phyloP scores from a whole-genome alignment of 2,888 invertebrate species.

The Drosophila nigricruria region DNA sequence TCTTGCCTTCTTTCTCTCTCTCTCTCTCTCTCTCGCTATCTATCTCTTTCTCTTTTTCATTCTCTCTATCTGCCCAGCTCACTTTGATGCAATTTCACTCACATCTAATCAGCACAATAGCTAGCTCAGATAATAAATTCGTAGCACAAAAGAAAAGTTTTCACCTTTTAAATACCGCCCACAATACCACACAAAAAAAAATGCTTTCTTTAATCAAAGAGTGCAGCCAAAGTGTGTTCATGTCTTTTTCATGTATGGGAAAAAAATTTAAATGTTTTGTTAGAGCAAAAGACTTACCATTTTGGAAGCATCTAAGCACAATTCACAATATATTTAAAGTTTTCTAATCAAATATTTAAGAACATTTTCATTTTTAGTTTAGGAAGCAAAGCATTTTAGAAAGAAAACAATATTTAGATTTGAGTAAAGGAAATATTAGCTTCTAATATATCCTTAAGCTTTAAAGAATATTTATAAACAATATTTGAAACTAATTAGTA shows the following conservation, averaged over 20 bases:
- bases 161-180: background rate
- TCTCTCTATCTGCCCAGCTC: background rate
- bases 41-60: background rate
- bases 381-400: background rate
- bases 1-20: no score
- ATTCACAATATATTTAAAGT: background rate
- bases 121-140: background rate
- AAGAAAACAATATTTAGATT: background rate
- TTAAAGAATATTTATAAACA: no score
- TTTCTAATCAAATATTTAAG: background rate
- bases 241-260: background rate
- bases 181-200: background rate
- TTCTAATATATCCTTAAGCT: no score
- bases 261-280: background rate
- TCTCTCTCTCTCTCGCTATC: background rate
- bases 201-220: background rate
- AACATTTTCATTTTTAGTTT: background rate
- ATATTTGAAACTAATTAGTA: background rate
- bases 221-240: background rate
- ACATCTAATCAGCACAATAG: slow-evolving; percentile 1
- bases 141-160: slow-evolving; percentile 1
- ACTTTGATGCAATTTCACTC: background rate
- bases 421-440: no score
- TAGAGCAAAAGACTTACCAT: background rate
- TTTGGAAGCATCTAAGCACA: background rate